Conservation (phyloP, 2,888 invertebrate genomes). For the Lomographa bimaculata region DNA sequence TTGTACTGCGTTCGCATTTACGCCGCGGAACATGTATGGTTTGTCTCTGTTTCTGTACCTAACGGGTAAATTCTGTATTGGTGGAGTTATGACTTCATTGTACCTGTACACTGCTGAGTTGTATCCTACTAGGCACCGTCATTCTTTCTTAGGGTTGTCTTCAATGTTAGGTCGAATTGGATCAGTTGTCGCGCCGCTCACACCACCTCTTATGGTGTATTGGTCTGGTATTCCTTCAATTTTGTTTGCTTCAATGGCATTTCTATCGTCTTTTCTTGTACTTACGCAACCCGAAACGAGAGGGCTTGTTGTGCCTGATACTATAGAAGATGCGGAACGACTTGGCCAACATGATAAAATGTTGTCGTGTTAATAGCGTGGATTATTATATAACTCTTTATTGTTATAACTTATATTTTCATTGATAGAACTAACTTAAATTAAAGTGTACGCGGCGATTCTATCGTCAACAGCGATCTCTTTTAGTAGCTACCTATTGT, state of each 20-base stretch:
- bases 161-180: slow-evolving; percentile 89
- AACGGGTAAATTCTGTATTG: slow-evolving; percentile 86
- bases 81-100: slow-evolving; percentile 85
- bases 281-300: slow-evolving; percentile 72
- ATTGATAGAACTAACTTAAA: no score
- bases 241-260: slow-evolving; percentile 66
- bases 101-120: slow-evolving; percentile 89
- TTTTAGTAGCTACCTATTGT: no score
- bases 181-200: slow-evolving; percentile 87
- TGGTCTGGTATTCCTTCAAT: slow-evolving; percentile 71
- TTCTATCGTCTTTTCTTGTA: slow-evolving; percentile 60
- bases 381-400: no score
- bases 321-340: slow-evolving; percentile 72
- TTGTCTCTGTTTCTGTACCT: slow-evolving; percentile 76
- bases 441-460: no score
- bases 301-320: slow-evolving; percentile 67
- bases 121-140: slow-evolving; percentile 87
- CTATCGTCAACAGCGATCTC: no score
- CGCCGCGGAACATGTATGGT: slow-evolving; percentile 58
- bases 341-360: slow-evolving; percentile 44
- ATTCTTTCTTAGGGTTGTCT: slow-evolving; percentile 86
- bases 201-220: slow-evolving; percentile 84
- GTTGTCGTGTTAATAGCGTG: no score
- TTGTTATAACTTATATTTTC: no score
- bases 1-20: slow-evolving; percentile 79